Base-by-base conservation (phyloP, 2,797 vertebrate species). In the Sciurus carolinensis region DNA sequence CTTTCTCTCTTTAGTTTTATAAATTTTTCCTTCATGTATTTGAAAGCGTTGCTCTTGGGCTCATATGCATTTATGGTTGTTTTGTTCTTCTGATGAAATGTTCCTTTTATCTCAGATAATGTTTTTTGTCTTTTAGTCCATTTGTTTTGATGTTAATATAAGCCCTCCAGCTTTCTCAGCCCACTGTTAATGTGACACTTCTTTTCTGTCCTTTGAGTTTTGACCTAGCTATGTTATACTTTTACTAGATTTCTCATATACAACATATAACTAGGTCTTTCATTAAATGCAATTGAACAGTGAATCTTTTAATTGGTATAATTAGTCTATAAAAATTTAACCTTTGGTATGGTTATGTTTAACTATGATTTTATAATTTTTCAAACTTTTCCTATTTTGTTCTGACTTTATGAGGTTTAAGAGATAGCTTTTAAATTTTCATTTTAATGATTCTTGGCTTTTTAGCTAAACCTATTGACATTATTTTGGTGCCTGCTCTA, bases 281-380 rank as follows among this genome's bases (percentile, higher is more conserved):
- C 47, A 64, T 54, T 79, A 86, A 94, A n/a, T 67, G 5, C 8
- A 87, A 30, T 44, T 18, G 26, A 73, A 94, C 13, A 54, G 67
- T 33, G 12, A 66, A 30, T 73, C 22, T 18, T 18, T 90, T 82
- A 83, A 79, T 69, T 90, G 50, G 13, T 33, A 14, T 76, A 13
- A 76, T 93, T 93, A 73, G 66, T 47, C 7, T 18, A 26, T 50
- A 92, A 73, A 92, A 42, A 75, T 90, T 44, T 64, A 92, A 82
- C 24, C 30, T 90, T 82, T 80, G 5, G 5, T 90, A 20, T 47
- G 22, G 50, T 30, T 59, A 44, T 36, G 52, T 17, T 75, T 87
- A 94, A 87, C n/a, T 57, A 44, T 44, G 71, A 39, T 90, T 90
- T 77, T 94, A 7, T 20, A 80, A 50, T 87, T 67, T 87, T 73